Base-by-base conservation (phyloP, 2,797 vertebrate species). In the Podargus strigoides region DNA sequence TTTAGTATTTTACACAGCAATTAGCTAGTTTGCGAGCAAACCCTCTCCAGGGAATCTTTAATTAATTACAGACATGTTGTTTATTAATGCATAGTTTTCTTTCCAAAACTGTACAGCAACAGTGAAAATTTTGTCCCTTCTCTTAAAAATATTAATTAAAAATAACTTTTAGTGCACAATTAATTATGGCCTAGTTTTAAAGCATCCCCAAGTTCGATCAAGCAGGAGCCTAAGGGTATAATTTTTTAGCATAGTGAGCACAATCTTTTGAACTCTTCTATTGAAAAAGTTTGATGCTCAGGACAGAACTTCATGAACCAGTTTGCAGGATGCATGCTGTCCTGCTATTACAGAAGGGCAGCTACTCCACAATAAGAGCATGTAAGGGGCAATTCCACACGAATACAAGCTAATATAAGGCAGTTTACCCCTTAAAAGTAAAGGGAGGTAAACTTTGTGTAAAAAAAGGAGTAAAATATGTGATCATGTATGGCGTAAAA, bases 1-100 rank as follows among this genome's bases (percentile, higher is more conserved):
- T 95, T 85, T 56, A 92, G 9, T 49, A 81, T 89, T 94, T 93
- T 70, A 86, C 50, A 46, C 39, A 60, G 74, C 50, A 86, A 78
- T 87, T 89, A 95, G 84, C 37, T 76, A 85, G 84, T 85, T 73
- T 69, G 77, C 84, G 53, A 95, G 77, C 86, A 93, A 89, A 80
- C 9, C 26, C 5, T 94, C 90, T 95, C 62, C 67, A 91, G 66
- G 30, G 69, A 49, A 32, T 34, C 85, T 64, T 88, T 91, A 92
- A 95, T 95, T 96, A 90, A 79, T 52, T 78, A 76, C 76, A 93
- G 87, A 76, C 41, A 67, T 36, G 49, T 60, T 85, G 91, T 86
- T 93, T 95, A 93, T 93, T 85, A 94, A 83, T 81, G 64, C 10
- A 24, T 72, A 68, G 81, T 95, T 92, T 87, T 95, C 56, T 78